Percentiles rank a stretch among this genome's conserved stretches.
phyloP scores from a whole-genome alignment of 2,113 vertebrate genomes.

The Sceloporus tristichus region DNA sequence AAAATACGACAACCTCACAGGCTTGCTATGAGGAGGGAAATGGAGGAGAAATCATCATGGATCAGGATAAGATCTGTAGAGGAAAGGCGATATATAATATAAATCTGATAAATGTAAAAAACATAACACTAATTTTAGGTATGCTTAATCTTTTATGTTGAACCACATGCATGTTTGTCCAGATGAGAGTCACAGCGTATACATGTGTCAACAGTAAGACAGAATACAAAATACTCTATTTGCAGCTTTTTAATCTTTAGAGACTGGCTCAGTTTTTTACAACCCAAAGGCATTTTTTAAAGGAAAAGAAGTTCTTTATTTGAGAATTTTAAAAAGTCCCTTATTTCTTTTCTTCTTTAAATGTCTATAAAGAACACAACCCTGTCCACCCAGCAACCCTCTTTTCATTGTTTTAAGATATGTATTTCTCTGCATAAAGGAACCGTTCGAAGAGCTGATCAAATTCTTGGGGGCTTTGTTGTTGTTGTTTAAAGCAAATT shows the following conservation, averaged over 20 bases:
- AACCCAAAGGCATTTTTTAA: neutral
- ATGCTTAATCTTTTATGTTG: neutral
- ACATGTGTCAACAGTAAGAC: too few relatives aligned
- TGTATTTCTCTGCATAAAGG: constrained; percentile 43
- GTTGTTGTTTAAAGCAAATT: constrained; percentile 49
- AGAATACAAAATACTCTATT: neutral
- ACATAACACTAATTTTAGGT: neutral
- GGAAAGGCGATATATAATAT: neutral
- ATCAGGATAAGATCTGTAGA: neutral
- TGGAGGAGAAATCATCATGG: neutral
- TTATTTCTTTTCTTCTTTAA: neutral
- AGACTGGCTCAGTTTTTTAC: neutral
- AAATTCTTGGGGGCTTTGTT: constrained; percentile 15
- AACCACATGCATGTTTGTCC: neutral
- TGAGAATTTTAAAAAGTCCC: constrained; percentile 9
- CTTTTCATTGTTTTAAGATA: neutral
- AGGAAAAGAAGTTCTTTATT: neutral
- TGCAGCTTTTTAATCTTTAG: neutral
- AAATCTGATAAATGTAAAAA: neutral
- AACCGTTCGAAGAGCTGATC: constrained; percentile 38
- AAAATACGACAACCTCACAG: neutral
- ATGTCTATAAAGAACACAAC: neutral
- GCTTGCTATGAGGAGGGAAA: neutral
- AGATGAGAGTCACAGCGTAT: neutral
- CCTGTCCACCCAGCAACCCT: neutral